Percentiles rank a stretch among this genome's conserved stretches.
Evolutionary conservation across 2,888 invertebrate genomes (phyloP).

Genomic region (Bedellia somnulentella): DNA sequence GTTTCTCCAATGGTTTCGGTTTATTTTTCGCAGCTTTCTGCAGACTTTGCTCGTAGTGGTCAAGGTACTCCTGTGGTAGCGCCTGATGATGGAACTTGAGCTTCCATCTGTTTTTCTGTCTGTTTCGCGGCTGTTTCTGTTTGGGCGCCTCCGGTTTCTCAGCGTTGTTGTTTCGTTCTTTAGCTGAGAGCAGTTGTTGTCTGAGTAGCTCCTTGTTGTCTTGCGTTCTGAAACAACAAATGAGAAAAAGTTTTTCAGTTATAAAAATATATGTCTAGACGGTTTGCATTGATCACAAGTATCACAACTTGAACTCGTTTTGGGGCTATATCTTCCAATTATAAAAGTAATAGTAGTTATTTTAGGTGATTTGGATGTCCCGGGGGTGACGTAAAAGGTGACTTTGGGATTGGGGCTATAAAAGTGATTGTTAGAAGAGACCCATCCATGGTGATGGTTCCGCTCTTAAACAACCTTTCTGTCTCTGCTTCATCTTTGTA

Average conservation of each 20-base stretch:
- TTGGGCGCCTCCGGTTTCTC: slow-evolving; percentile 31
- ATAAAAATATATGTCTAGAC: neutral
- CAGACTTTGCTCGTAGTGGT: slow-evolving; percentile 75
- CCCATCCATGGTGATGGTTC: no score
- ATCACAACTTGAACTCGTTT: no score
- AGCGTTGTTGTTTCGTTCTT: slow-evolving; percentile 21
- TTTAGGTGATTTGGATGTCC: no score
- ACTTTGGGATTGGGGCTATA: neutral
- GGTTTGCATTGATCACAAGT: neutral
- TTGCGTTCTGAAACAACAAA: slow-evolving; percentile 28
- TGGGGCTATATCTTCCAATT: no score
- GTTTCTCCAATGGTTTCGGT: slow-evolving; percentile 26
- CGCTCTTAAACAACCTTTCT: no score
- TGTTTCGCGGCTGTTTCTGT: slow-evolving; percentile 34
- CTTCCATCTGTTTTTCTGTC: slow-evolving; percentile 72
- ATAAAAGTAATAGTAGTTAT: no score
- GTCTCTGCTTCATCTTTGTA: no score
- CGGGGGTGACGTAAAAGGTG: no score
- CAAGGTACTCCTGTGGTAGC: slow-evolving; percentile 74
- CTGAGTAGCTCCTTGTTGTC: slow-evolving; percentile 49
- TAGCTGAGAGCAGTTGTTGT: slow-evolving; percentile 42
- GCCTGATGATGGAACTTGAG: slow-evolving; percentile 82
- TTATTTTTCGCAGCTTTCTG: slow-evolving; percentile 34
- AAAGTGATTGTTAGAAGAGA: neutral
- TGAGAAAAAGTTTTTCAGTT: neutral